A percentile compares a stretch with the other conserved stretches of the same genome.
phyloP scores from a whole-genome alignment of 2,113 vertebrate genomes.

The Willisornis vidua region DNA sequence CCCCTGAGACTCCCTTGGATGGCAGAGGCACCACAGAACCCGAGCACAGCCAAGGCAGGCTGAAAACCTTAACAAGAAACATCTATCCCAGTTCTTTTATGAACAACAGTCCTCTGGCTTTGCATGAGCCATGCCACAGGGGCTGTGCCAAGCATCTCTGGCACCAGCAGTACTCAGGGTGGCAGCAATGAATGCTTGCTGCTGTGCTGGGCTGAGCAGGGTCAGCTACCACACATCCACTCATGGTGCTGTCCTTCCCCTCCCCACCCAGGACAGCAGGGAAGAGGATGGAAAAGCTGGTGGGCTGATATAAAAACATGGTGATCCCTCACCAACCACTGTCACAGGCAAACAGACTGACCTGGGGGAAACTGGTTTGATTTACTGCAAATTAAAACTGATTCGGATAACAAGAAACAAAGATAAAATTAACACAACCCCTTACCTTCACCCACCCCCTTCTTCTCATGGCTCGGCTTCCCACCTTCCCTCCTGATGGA shows the following conservation, averaged over 20 bases:
- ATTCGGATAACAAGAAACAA: neutral
- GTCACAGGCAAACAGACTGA: neutral
- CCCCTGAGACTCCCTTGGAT: accelerated
- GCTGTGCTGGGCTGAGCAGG: neutral
- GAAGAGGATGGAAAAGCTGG: neutral
- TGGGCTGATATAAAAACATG: neutral
- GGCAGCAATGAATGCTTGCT: neutral
- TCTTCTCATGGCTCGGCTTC: neutral
- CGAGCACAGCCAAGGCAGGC: neutral
- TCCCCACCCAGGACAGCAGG: neutral
- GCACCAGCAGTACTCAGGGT: neutral
- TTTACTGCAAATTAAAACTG: neutral
- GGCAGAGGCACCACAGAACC: neutral
- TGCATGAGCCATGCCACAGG: neutral
- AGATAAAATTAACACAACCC: neutral
- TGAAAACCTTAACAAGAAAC: neutral
- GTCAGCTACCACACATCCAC: neutral
- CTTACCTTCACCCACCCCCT: neutral
- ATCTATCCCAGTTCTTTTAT: neutral
- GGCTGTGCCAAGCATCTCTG: neutral
- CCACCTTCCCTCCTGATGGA: neutral
- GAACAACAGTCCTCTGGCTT: neutral
- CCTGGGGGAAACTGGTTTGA: neutral
- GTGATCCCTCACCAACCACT: neutral
- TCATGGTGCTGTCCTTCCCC: neutral